Evolutionary conservation across 2,888 invertebrate genomes (phyloP).

Genomic region (Charanyca ferruginea): DNA sequence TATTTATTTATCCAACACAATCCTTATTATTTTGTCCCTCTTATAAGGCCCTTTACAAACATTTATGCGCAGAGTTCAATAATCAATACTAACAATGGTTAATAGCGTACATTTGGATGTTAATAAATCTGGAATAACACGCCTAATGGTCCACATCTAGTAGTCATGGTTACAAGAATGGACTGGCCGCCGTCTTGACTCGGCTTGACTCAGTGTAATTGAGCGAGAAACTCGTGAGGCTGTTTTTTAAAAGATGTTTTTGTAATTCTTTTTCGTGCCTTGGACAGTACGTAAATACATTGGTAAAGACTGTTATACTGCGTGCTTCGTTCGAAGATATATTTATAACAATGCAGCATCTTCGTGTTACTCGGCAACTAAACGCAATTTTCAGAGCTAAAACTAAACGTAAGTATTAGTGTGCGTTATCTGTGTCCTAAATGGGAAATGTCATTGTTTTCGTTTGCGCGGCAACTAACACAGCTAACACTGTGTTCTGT

Average conservation of each 20-base stretch:
- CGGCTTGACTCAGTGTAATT: conserved; percentile 36
- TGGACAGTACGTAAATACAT: too few relatives aligned
- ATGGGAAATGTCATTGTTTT: too few relatives aligned
- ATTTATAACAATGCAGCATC: too few relatives aligned
- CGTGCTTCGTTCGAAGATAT: too few relatives aligned
- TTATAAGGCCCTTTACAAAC: conserved; percentile 22
- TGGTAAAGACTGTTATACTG: too few relatives aligned
- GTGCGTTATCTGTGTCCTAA: too few relatives aligned
- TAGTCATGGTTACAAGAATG: conserved; percentile 23
- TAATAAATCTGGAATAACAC: conserved; percentile 41
- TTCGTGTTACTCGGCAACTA: too few relatives aligned
- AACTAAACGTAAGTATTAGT: too few relatives aligned
- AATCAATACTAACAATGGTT: conserved; percentile 28
- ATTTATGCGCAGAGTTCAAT: conserved; percentile 20
- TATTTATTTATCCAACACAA: neutral
- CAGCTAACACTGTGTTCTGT: too few relatives aligned
- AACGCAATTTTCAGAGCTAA: too few relatives aligned
- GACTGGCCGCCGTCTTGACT: conserved; percentile 36
- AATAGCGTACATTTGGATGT: conserved; percentile 31
- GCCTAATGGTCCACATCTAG: conserved; percentile 15
- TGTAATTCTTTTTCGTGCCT: too few relatives aligned
- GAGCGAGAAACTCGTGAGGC: conserved; percentile 16
- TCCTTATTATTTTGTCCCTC: neutral
- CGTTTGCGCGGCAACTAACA: too few relatives aligned
- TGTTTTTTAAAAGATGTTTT: conserved; percentile 20